Evolutionary conservation across 1,140 invertebrate species (phyloP).

Genomic region (Campoletis sonorensis): DNA sequence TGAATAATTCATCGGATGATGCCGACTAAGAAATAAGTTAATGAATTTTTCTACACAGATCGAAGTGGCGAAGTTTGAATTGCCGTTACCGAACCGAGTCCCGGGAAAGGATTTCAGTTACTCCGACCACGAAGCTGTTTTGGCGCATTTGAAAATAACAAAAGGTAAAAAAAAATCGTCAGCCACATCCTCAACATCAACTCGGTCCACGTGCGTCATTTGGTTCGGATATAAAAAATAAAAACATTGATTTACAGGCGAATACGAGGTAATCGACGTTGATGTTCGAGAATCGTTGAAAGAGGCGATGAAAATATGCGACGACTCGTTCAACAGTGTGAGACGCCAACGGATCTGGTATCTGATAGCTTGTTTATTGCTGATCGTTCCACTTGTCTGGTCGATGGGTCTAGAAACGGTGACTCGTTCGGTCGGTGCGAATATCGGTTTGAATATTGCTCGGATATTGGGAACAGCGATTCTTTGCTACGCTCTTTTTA

Average conservation of each 20-base stretch:
- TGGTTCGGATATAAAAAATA: constrained; percentile 24
- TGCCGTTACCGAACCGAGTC: constrained; percentile 85
- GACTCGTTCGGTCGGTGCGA: constrained; percentile 66
- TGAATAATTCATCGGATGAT: too few relatives aligned
- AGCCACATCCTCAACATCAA: too few relatives aligned
- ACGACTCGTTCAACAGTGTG: constrained; percentile 78
- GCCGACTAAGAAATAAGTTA: background rate
- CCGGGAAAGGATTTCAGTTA: constrained; percentile 86
- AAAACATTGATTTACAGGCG: constrained; percentile 43
- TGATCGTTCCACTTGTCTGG: constrained; percentile 75
- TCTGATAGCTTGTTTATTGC: constrained; percentile 75
- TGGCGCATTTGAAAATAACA: constrained; percentile 78
- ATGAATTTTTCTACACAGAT: constrained; percentile 72
- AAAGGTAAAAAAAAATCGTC: constrained; percentile 61
- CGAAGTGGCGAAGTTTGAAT: constrained; percentile 80
- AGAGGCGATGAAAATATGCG: constrained; percentile 80
- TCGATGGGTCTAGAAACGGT: constrained; percentile 71
- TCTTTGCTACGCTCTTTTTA: constrained; percentile 84
- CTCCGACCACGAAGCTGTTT: constrained; percentile 95
- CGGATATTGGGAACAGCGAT: constrained; percentile 81
- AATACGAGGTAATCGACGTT: constrained; percentile 48
- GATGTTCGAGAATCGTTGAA: constrained; percentile 76
- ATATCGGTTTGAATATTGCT: constrained; percentile 75
- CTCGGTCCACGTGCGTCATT: background rate
- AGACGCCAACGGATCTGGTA: constrained; percentile 80